Conservation (phyloP, 1,140 invertebrate species). For the Oppia nitens region DNA sequence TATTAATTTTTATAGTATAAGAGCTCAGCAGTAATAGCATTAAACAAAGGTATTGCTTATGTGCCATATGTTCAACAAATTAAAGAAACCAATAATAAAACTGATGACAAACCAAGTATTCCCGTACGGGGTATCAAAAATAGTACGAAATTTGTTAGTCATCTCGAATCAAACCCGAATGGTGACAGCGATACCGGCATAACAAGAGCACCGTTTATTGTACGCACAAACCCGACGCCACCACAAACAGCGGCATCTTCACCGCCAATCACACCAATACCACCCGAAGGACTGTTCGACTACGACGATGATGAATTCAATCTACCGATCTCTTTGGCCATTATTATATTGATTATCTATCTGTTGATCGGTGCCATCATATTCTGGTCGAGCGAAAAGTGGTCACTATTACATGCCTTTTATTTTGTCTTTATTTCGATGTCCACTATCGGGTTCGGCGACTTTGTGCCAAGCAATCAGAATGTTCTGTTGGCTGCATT, state of each 20-base stretch:
- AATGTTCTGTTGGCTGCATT: conserved; percentile 82
- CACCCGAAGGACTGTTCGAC: conserved; percentile 8
- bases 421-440: conserved; percentile 91
- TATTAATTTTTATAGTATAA: not conserved
- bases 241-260: not conserved
- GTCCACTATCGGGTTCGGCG: conserved; percentile 84
- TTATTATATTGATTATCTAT: conserved; percentile 59
- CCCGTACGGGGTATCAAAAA: no score
- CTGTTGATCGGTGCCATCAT: conserved; percentile 62
- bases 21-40: not conserved
- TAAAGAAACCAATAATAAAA: not conserved
- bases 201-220: not conserved
- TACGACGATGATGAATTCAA: conserved; percentile 52
- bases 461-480: conserved; percentile 68
- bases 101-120: not conserved
- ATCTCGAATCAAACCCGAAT: no score
- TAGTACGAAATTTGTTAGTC: no score
- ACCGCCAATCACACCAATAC: conserved; percentile 9
- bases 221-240: not conserved
- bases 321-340: conserved; percentile 65
- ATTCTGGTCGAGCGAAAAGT: conserved; percentile 61
- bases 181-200: no score
- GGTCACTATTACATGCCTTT: conserved; percentile 71
- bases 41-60: not conserved
- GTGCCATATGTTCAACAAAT: not conserved